Evolutionary conservation across 1,140 invertebrate species (phyloP).

Genomic region (Leptoteleia sp.): DNA sequence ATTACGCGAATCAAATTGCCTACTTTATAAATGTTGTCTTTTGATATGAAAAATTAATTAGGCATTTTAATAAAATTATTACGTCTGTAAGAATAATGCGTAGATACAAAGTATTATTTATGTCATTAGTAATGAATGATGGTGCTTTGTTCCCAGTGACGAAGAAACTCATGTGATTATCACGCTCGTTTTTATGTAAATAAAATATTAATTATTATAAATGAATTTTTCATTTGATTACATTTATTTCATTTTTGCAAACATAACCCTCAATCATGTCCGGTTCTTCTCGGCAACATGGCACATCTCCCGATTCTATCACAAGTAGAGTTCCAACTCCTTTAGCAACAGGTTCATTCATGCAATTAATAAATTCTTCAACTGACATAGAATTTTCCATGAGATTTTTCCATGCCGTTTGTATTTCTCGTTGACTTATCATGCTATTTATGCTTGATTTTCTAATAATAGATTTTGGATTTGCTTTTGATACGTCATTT

Average conservation of each 20-base stretch:
- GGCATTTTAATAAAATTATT: too few species aligned
- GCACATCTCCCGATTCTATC: constrained; percentile 2
- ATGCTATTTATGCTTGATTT: background rate
- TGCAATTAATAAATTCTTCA: background rate
- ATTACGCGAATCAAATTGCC: too few species aligned
- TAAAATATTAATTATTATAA: too few species aligned
- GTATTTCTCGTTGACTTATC: constrained; percentile 11
- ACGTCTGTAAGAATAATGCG: too few species aligned
- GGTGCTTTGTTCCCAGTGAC: too few species aligned
- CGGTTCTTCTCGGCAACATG: background rate
- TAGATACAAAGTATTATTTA: too few species aligned
- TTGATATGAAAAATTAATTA: too few species aligned
- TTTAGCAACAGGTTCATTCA: background rate
- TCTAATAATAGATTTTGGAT: background rate
- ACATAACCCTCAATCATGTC: constrained; percentile 11
- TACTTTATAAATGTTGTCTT: too few species aligned
- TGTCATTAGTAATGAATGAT: too few species aligned
- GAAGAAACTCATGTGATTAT: too few species aligned
- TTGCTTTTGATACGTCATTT: constrained; percentile 8
- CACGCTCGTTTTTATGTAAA: too few species aligned
- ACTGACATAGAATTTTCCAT: background rate
- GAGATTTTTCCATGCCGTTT: background rate
- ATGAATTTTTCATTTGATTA: background rate
- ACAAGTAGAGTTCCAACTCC: constrained; percentile 19
- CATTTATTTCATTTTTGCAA: constrained; percentile 15